A percentile compares a stretch with the other conserved stretches of the same genome.
These are phyloP conservation scores for Lagopus leucura DNA, from an alignment of 2,113 vertebrate genomes.

Conservation along the genomic window DNA sequence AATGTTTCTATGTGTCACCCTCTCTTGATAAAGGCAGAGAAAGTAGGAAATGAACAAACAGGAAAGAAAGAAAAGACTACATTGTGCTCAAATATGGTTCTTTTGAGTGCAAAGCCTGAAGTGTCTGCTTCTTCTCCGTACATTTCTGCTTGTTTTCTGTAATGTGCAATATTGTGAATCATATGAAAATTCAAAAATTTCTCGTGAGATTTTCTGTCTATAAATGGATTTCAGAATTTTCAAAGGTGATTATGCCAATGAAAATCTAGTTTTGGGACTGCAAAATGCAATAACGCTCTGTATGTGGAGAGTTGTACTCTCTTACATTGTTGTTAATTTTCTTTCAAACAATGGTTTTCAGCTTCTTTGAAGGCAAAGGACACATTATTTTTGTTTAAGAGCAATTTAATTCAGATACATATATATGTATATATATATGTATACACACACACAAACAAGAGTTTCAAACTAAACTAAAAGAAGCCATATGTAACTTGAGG, in stretches of 20 bases:
- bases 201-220: conserved; percentile 6
- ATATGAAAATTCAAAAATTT: neutral
- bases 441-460: neutral
- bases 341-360: neutral
- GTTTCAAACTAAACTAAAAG: neutral
- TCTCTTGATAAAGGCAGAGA: neutral
- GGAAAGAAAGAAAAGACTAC: neutral
- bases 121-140: neutral
- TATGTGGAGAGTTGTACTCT: neutral
- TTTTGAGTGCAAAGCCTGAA: neutral
- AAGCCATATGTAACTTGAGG: neutral
- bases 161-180: neutral
- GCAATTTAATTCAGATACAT: neutral
- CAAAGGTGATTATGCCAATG: neutral
- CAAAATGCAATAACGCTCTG: neutral
- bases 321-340: neutral
- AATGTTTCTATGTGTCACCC: neutral
- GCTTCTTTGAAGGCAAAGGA: neutral
- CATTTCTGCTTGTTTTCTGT: neutral
- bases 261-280: neutral
- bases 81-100: accelerated
- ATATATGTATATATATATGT: no score
- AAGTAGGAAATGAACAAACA: neutral
- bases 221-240: neutral
- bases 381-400: neutral